Percentiles rank a stretch among this genome's conserved stretches.
Evolutionary conservation across 1,140 invertebrate genomes (phyloP).

Genomic region (Temnothorax nylanderi): DNA sequence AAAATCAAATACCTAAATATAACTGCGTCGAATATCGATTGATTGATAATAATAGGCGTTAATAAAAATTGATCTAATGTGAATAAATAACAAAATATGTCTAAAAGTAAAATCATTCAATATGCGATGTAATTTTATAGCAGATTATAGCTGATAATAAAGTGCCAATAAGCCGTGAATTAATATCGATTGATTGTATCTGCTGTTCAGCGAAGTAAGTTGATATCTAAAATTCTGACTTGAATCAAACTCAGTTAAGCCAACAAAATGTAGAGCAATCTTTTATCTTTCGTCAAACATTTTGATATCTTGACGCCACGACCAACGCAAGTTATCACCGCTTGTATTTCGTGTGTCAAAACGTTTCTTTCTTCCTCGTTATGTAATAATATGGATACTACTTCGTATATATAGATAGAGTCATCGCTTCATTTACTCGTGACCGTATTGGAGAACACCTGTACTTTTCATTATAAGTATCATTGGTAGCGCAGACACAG

Average conservation of each 20-base stretch:
- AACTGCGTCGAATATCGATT: not conserved
- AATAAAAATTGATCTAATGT: not conserved
- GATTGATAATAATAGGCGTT: not conserved
- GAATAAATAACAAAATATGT: not conserved
- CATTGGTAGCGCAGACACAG: conserved; percentile 11
- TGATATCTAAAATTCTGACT: conserved; percentile 22
- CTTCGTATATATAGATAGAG: conserved; percentile 23
- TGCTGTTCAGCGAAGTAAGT: not conserved
- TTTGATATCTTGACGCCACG: conserved; percentile 22
- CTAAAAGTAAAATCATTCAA: not conserved
- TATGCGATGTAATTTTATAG: not conserved
- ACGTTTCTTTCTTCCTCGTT: conserved; percentile 7
- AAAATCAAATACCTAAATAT: not conserved
- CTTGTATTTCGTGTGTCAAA: not conserved
- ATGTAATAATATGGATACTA: not conserved
- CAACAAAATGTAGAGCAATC: conserved; percentile 28
- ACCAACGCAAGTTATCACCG: conserved; percentile 8
- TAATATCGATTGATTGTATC: conserved; percentile 13
- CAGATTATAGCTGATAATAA: not conserved
- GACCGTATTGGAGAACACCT: not conserved
- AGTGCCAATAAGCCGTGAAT: not conserved
- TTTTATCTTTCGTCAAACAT: conserved; percentile 32
- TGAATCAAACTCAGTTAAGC: conserved; percentile 9
- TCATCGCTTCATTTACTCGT: conserved; percentile 28
- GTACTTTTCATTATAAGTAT: conserved; percentile 8